Evolutionary conservation across 2,888 invertebrate genomes (phyloP).

Genomic region (Torymus auratus): DNA sequence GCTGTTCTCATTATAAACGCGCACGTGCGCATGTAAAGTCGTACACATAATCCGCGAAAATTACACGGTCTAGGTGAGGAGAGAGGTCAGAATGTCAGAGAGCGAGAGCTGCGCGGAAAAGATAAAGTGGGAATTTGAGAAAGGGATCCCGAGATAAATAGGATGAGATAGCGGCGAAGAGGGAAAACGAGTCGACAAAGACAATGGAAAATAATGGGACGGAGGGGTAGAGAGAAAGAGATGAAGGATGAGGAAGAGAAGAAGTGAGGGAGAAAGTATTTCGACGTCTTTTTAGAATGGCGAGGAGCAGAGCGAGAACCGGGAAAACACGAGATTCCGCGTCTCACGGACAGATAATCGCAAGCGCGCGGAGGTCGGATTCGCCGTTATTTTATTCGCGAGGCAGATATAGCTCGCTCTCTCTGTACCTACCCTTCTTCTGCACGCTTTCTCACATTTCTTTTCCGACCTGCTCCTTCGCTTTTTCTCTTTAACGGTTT

Average conservation of each 20-base stretch:
- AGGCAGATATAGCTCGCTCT: background rate
- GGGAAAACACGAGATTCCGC: conserved; percentile 38
- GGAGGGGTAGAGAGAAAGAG: conserved; percentile 17
- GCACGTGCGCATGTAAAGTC: no score
- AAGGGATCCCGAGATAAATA: conserved; percentile 42
- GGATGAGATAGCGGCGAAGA: conserved; percentile 21
- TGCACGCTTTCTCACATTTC: no score
- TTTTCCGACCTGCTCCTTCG: no score
- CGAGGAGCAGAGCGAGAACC: conserved; percentile 4
- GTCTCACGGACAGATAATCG: conserved; percentile 32
- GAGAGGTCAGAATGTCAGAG: no score
- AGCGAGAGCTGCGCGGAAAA: background rate
- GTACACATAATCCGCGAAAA: no score
- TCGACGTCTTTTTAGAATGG: background rate
- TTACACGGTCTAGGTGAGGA: no score
- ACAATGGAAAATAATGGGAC: conserved; percentile 43
- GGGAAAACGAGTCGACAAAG: conserved; percentile 45
- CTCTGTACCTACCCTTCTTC: no score
- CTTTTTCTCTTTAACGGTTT: no score
- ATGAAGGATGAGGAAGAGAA: conserved; percentile 7
- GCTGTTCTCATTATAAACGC: no score
- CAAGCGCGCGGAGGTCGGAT: background rate
- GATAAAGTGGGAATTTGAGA: conserved; percentile 43
- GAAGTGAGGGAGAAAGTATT: conserved; percentile 9
- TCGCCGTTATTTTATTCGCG: conserved; percentile 19